Conservation (phyloP, 2,888 invertebrate species). For the Biston stratarius region DNA sequence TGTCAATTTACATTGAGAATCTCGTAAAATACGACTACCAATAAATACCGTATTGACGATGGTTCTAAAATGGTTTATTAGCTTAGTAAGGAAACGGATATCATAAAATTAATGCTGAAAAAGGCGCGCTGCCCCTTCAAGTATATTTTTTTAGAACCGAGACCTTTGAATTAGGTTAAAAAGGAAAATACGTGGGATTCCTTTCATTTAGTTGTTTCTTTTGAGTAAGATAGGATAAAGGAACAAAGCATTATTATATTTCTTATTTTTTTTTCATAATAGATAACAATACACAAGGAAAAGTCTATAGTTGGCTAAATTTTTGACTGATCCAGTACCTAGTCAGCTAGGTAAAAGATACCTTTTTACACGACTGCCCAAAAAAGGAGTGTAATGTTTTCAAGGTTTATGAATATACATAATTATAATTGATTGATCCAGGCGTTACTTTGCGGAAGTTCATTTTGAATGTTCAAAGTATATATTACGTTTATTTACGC, state of each 20-base stretch:
- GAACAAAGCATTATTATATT: slow-evolving; percentile 6
- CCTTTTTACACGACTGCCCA: too few relatives aligned
- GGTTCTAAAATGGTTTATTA: slow-evolving; percentile 63
- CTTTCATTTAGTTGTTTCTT: slow-evolving; percentile 17
- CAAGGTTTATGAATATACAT: too few relatives aligned
- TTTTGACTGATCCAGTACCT: too few relatives aligned
- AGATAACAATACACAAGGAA: not conserved
- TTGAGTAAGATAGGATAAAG: slow-evolving; percentile 9
- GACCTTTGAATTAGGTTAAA: slow-evolving; percentile 26
- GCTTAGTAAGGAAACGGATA: slow-evolving; percentile 57
- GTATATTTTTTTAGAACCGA: slow-evolving; percentile 21
- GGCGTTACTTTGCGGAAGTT: too few relatives aligned
- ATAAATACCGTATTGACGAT: slow-evolving; percentile 53
- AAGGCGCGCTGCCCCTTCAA: slow-evolving; percentile 28
- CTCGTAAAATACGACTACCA: slow-evolving; percentile 42
- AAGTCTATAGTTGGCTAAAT: not conserved
- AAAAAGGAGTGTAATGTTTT: too few relatives aligned
- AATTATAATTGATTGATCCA: too few relatives aligned
- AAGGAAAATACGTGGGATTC: slow-evolving; percentile 21
- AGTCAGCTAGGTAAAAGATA: too few relatives aligned
- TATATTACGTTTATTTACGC: too few relatives aligned
- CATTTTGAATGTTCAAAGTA: too few relatives aligned
- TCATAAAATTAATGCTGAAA: slow-evolving; percentile 60
- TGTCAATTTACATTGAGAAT: slow-evolving; percentile 12
- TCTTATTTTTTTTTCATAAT: not conserved